These are phyloP conservation scores for Ormyrus thymus DNA, from an alignment of 2,888 invertebrate genomes.

Conservation along the genomic window DNA sequence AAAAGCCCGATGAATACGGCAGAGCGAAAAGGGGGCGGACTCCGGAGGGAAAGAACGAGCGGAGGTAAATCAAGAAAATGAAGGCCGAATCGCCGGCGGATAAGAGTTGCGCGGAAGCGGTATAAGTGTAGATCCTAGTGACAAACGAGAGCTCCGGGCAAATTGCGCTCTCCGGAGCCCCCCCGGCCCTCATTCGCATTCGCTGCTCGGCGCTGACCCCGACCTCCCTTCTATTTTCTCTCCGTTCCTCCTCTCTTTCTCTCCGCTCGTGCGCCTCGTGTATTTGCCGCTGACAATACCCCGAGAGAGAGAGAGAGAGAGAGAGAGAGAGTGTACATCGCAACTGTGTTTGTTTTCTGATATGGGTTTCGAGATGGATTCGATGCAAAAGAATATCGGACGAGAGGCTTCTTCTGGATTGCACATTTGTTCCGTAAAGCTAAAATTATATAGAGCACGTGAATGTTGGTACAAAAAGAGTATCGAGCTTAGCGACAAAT, in stretches of 20 bases:
- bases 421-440: too few species aligned
- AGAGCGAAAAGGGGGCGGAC: background rate
- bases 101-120: constrained; percentile 20
- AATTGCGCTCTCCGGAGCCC: constrained; percentile 68
- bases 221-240: background rate
- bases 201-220: constrained; percentile 12
- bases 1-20: background rate
- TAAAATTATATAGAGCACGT: too few species aligned
- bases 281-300: too few species aligned
- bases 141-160: constrained; percentile 71
- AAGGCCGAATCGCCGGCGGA: constrained; percentile 24
- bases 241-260: background rate
- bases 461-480: too few species aligned
- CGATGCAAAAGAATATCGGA: too few species aligned
- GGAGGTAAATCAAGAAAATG: constrained; percentile 31
- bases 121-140: constrained; percentile 59
- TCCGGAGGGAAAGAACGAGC: background rate
- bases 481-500: too few species aligned
- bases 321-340: too few species aligned
- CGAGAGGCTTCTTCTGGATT: too few species aligned
- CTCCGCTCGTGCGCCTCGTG: too few species aligned
- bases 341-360: too few species aligned
- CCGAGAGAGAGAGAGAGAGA: too few species aligned
- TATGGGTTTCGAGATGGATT: too few species aligned
- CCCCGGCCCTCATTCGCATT: constrained; percentile 64